phyloP scores from a whole-genome alignment of 1,140 invertebrate genomes.

The Calliphora vicina region DNA sequence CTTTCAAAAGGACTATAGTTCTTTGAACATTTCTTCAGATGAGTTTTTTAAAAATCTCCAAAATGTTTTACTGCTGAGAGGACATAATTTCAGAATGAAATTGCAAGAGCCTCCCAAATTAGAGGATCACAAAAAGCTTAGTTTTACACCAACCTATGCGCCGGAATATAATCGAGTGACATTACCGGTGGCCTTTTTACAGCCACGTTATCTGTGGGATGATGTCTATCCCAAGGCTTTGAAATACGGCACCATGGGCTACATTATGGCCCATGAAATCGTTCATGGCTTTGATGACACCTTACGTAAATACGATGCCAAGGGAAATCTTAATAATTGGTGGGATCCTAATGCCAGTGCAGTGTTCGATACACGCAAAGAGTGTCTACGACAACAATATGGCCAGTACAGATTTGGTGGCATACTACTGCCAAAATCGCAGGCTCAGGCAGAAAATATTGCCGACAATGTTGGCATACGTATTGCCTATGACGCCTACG shows the following conservation, averaged over 20 bases:
- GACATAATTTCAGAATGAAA: slow-evolving; percentile 74
- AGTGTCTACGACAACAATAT: slow-evolving; percentile 94
- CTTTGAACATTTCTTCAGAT: slow-evolving; percentile 68
- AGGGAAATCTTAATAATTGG: slow-evolving; percentile 76
- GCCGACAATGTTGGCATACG: slow-evolving; percentile 93
- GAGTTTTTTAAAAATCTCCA: slow-evolving; percentile 92
- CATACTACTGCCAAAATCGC: slow-evolving; percentile 74
- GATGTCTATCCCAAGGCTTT: slow-evolving; percentile 82
- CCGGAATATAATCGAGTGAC: slow-evolving; percentile 96
- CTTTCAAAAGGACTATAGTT: slow-evolving; percentile 64
- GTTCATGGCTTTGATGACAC: slow-evolving; percentile 74
- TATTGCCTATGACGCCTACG: slow-evolving; percentile 86
- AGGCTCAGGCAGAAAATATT: slow-evolving; percentile 86
- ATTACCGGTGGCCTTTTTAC: slow-evolving; percentile 93
- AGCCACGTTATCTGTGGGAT: slow-evolving; percentile 91
- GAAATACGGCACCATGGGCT: slow-evolving; percentile 95
- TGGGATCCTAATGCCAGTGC: slow-evolving; percentile 88
- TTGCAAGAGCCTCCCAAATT: slow-evolving; percentile 82
- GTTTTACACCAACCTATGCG: slow-evolving; percentile 91
- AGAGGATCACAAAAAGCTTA: slow-evolving; percentile 84
- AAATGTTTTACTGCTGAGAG: slow-evolving; percentile 72
- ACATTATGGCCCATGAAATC: slow-evolving; percentile 77
- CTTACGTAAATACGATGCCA: slow-evolving; percentile 71
- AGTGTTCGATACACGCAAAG: slow-evolving; percentile 83
- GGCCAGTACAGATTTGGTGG: slow-evolving; percentile 72